Evolutionary conservation across 2,113 vertebrate genomes (phyloP).

Genomic region (Reinhardtius hippoglossoides): DNA sequence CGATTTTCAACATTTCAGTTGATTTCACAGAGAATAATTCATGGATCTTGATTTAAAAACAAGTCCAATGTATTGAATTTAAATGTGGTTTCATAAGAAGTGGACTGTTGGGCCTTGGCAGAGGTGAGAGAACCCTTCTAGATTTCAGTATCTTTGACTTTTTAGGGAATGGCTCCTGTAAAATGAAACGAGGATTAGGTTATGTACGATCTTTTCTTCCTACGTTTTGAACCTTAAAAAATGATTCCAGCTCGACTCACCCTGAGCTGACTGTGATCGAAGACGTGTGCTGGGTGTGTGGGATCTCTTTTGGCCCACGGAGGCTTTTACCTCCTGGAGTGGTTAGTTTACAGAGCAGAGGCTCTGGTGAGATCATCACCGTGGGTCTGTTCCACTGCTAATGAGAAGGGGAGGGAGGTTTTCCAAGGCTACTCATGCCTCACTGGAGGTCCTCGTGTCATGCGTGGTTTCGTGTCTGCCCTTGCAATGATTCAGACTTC

Average conservation of each 20-base stretch:
- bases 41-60: too few relatives aligned
- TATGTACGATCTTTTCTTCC: background rate
- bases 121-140: too few relatives aligned
- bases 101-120: too few relatives aligned
- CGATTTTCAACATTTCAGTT: too few relatives aligned
- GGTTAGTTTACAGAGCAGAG: constrained; percentile 48
- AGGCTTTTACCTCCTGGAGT: constrained; percentile 52
- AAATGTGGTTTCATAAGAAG: too few relatives aligned
- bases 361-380: constrained; percentile 65
- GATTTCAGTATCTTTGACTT: background rate
- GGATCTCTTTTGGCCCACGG: constrained; percentile 11
- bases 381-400: constrained; percentile 59
- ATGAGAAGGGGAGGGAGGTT: constrained; percentile 57
- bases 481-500: constrained; percentile 54
- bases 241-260: background rate
- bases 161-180: background rate
- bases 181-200: background rate
- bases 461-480: constrained; percentile 54
- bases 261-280: background rate
- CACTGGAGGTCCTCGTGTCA: constrained; percentile 69
- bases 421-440: constrained; percentile 68
- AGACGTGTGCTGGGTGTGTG: constrained; percentile 42
- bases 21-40: too few relatives aligned
- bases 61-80: too few relatives aligned
- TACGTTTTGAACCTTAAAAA: background rate